Conservation (phyloP, 2,113 vertebrate genomes). For the Archocentrus centrarchus region DNA sequence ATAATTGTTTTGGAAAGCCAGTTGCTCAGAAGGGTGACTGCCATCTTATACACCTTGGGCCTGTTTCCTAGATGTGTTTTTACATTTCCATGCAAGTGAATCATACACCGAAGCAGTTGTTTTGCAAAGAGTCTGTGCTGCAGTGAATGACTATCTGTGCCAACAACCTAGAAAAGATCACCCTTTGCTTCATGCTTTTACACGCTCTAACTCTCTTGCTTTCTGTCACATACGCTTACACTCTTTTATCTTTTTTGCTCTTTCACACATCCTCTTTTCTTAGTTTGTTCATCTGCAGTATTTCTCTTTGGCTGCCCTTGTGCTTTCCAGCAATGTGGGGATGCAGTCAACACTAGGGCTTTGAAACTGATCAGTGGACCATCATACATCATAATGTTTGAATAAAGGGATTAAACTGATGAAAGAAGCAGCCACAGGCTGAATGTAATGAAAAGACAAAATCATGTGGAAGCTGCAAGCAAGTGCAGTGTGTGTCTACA, state of each 20-base stretch:
- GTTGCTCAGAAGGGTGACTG: not conserved
- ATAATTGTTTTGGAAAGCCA: not conserved
- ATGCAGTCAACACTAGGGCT: slow-evolving; percentile 30
- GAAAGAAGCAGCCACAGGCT: slow-evolving; percentile 31
- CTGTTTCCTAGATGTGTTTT: slow-evolving; percentile 10
- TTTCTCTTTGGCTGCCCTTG: not conserved
- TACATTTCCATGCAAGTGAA: not conserved
- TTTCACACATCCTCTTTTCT: not conserved
- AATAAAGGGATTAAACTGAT: slow-evolving; percentile 60
- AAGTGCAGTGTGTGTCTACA: slow-evolving; percentile 9
- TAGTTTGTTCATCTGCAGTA: not conserved
- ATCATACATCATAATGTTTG: slow-evolving; percentile 46
- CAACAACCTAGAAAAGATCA: slow-evolving; percentile 18
- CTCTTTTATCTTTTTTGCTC: not conserved
- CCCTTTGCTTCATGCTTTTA: not conserved
- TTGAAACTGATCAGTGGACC: slow-evolving; percentile 58
- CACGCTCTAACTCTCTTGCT: slow-evolving; percentile 10
- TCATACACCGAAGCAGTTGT: not conserved
- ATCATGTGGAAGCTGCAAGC: not conserved
- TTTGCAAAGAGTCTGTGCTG: not conserved
- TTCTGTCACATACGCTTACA: slow-evolving; percentile 28
- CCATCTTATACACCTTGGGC: not conserved
- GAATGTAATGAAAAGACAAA: slow-evolving; percentile 46
- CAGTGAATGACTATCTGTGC: slow-evolving; percentile 5
- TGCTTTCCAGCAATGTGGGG: slow-evolving; percentile 46